Evolutionary conservation across 2,113 vertebrate species (phyloP).

Genomic region (Trogon melanurus): DNA sequence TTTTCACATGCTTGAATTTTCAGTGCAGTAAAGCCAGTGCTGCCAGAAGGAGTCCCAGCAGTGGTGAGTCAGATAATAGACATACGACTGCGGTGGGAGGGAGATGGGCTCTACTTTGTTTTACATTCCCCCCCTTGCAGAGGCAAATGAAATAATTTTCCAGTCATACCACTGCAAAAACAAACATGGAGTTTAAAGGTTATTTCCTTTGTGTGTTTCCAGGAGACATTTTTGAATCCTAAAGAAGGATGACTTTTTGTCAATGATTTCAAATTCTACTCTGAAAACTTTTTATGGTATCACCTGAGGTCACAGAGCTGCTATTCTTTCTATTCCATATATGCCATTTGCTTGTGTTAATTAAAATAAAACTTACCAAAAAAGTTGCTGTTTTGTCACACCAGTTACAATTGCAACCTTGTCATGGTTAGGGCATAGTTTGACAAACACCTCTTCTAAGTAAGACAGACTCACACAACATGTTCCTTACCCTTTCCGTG

Average conservation of each 20-base stretch:
- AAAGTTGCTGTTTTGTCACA: background rate
- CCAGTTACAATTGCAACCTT: background rate
- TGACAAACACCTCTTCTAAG: background rate
- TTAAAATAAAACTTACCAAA: background rate
- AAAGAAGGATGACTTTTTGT: background rate
- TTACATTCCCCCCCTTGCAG: background rate
- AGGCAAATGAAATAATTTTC: constrained; percentile 49
- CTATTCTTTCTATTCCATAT: background rate
- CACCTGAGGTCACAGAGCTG: background rate
- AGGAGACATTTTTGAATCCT: background rate
- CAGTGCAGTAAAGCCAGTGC: constrained; percentile 31
- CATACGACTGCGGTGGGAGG: background rate
- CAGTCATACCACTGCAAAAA: constrained; percentile 4
- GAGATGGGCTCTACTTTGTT: constrained; percentile 43
- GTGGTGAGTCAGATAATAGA: constrained; percentile 58
- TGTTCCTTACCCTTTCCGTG: background rate
- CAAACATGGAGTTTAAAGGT: constrained; percentile 12
- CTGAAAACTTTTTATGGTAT: background rate
- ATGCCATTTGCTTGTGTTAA: background rate
- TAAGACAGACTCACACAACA: background rate
- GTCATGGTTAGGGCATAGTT: background rate
- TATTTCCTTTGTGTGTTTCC: constrained; percentile 44
- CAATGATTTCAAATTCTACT: background rate
- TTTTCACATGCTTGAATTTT: constrained; percentile 31
- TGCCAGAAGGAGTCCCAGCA: constrained; percentile 48